Evolutionary conservation across 1,140 invertebrate genomes (phyloP).

Genomic region (Bombus fervidus): DNA sequence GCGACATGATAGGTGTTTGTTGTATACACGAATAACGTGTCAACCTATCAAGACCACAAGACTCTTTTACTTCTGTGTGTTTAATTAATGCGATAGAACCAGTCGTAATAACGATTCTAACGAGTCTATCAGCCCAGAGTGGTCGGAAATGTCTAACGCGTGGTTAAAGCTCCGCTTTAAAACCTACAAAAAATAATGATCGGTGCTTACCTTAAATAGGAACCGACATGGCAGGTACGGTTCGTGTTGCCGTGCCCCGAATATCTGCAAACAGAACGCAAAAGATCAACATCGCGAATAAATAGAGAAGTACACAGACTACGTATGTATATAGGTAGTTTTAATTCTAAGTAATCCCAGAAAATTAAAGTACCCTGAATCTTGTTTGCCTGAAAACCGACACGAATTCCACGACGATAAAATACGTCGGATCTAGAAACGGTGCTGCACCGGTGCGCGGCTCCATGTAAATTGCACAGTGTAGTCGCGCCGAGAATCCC

Average conservation of each 20-base stretch:
- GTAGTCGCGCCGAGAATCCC: constrained; percentile 18
- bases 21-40: too few relatives aligned
- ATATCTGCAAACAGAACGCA: constrained; percentile 74
- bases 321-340: background rate
- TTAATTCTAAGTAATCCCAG: background rate
- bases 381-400: background rate
- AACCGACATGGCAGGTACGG: constrained; percentile 73
- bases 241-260: constrained; percentile 68
- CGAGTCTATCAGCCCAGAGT: too few relatives aligned
- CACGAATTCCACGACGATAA: background rate
- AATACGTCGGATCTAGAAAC: background rate
- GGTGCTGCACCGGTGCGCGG: too few relatives aligned
- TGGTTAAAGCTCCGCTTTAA: too few relatives aligned
- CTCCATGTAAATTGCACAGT: constrained; percentile 22
- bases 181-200: too few relatives aligned
- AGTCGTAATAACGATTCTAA: too few relatives aligned
- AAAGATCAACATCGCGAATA: background rate
- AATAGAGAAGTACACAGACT: background rate
- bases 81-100: too few relatives aligned
- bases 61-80: too few relatives aligned
- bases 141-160: too few relatives aligned
- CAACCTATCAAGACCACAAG: too few relatives aligned
- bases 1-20: too few relatives aligned
- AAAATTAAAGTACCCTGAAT: background rate
- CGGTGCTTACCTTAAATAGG: constrained; percentile 70